Base-by-base conservation (phyloP, 2,888 invertebrate genomes). In the Epirrhoe tristata region DNA sequence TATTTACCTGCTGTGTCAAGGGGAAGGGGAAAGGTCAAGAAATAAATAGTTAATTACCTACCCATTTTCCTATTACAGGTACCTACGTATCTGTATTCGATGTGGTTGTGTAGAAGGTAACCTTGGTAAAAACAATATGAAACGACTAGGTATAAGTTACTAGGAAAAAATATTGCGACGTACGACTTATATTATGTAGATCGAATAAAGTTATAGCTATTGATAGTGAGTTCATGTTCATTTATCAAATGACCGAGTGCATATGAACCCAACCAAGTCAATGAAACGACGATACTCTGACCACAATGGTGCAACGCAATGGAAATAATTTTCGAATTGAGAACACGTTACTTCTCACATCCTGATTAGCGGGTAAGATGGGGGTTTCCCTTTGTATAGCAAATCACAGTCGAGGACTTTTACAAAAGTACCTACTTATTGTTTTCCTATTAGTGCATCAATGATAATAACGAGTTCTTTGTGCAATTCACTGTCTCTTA, bases 251-350 rank as follows among this genome's bases (percentile, higher is more conserved):
- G 53, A 60, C 53, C 54, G 5, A 62, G 36, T 62, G 24, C 32
- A 46, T 7, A 7, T 14, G 48, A 14, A 48, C 50, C 48, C 34
- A 34, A 55, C 48, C 34, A 34, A 58, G 80, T 83, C 82, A 85
- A 88, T 87, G 81, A 84, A 85, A 84, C 84, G 77, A 83, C 84
- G 83, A 86, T 86, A 56, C 32, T 83, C 80, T 77, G 77, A 78
- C 72, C 78, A 72, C 77, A 86, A 85, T 83, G 81, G 78, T 80
- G 84, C 82, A 82, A 81, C 81, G 73, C 74, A 77, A 77, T 79
- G 68, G 74, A 75, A 74, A 76, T 72, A 74, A 72, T 74, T 64
- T 72, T 69, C 69, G 67, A 69, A 72, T 71, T 70, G 67, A 74
- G 74, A 69, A 67, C 74, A 61, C 68, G 66, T 61, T 70, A 52